phyloP scores from a whole-genome alignment of 2,113 vertebrate genomes.

The Herpetotheres cachinnans region DNA sequence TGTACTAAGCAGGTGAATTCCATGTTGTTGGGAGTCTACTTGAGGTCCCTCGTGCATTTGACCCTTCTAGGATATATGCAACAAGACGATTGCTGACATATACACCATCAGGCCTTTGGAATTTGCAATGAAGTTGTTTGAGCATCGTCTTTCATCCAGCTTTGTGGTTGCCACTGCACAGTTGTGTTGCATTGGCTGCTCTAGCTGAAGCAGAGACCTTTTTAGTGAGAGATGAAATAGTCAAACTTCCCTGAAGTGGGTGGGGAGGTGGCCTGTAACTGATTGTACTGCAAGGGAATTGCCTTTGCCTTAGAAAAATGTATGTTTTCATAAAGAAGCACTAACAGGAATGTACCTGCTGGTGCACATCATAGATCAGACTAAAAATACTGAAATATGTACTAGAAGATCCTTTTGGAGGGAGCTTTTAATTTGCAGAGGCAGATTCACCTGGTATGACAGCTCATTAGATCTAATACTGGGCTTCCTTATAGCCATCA shows the following conservation, averaged over 20 bases:
- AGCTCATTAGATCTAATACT: conserved; percentile 19
- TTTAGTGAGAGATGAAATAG: background rate
- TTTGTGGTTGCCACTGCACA: background rate
- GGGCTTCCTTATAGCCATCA: background rate
- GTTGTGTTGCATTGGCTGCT: background rate
- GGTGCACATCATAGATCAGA: background rate
- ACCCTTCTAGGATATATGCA: background rate
- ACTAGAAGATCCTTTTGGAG: background rate
- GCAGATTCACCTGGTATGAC: background rate
- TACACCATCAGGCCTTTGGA: background rate
- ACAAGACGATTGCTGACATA: background rate
- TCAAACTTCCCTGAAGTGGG: background rate
- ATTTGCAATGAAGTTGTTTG: background rate
- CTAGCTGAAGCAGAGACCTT: background rate
- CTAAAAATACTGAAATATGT: background rate
- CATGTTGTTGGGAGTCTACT: background rate
- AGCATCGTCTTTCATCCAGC: background rate
- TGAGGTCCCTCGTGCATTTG: background rate
- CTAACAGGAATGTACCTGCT: background rate
- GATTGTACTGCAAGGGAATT: background rate
- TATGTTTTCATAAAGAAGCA: background rate
- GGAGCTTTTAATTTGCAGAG: background rate
- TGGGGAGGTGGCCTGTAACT: background rate
- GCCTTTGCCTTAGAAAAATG: background rate
- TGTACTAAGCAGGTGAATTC: background rate